Conservation (phyloP, 2,113 vertebrate genomes). For the Stictonetta naevosa region DNA sequence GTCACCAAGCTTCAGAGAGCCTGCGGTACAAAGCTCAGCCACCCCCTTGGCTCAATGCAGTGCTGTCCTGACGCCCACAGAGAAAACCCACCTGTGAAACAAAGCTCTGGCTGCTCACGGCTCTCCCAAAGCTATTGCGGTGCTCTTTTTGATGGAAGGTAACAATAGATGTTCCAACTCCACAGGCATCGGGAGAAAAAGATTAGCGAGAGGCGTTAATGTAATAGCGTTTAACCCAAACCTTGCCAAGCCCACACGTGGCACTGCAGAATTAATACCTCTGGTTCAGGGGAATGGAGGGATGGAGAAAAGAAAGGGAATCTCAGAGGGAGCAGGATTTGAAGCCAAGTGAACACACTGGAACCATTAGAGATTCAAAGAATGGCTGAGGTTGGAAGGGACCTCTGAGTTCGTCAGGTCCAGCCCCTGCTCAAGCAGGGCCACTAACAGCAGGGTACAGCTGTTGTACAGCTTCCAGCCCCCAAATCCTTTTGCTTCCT, state of each 20-base stretch:
- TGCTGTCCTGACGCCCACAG: accelerated
- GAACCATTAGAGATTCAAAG: background rate
- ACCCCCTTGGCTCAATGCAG: accelerated
- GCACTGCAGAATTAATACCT: background rate
- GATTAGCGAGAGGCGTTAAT: background rate
- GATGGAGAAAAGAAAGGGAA: background rate
- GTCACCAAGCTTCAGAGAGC: background rate
- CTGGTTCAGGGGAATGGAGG: background rate
- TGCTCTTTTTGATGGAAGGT: background rate
- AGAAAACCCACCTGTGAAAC: background rate
- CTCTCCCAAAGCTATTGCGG: background rate
- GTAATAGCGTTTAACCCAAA: background rate
- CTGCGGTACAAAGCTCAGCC: background rate
- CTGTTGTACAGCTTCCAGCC: background rate
- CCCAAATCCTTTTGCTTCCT: background rate
- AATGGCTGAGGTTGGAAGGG: background rate
- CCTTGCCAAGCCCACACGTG: background rate
- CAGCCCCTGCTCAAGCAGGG: background rate
- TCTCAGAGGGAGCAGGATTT: background rate
- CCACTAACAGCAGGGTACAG: background rate
- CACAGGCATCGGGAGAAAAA: background rate
- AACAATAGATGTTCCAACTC: background rate
- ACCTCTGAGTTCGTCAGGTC: background rate
- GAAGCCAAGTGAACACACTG: background rate
- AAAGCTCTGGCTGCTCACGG: background rate